Evolutionary conservation across 2,797 vertebrate genomes (phyloP), one percentile per base, ranked within the genome.

Genomic region (Sternarchorhynchus goeldii): DNA sequence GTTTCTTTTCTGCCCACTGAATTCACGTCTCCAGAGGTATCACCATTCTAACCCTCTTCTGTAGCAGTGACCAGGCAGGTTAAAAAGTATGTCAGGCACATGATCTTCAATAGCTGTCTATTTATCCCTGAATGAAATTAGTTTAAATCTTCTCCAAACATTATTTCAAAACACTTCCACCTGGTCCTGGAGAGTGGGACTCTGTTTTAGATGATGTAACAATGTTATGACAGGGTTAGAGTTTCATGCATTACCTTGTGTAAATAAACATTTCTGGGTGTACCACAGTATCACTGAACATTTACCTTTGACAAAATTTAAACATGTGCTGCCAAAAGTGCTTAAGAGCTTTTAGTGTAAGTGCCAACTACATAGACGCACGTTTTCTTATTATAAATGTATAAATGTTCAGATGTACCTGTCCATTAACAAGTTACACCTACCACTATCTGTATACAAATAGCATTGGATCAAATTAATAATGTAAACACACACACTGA

Each of bases 251-350:
- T 86, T 80, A 58, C 39, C 77, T 83, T 86, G 25, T 83, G 66
- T 88, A 89, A 91, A 91, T 88, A 90, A 89, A 89, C 79, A 63
- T 17, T 20, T 79, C 81, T 53, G 73, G 50, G 39, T 79, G 85
- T 82, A 82, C 74, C 57, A 31, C 55, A 41, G 83, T 81, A 81
- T 80, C 81, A 53, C n/a, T 41, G 64, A 76, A 78, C 82, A 79
- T 84, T 86, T 86, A 62, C 57, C 76, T 82, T 81, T 83, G 70
- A 58, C 64, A 69, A 77, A 85, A 77, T 77, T 77, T 64, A 81
- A 86, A 86, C 81, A 86, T 73, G 58, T 77, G 81, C 76, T 60
- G 50, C 32, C 78, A 78, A 76, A 87, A 81, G 65, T 75, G 71
- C 65, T 79, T 82, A 25, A 81, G 85, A 82, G 84, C 81, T 73